Evolutionary conservation across 2,113 vertebrate species (phyloP).

Genomic region (Elgaria multicarinata): DNA sequence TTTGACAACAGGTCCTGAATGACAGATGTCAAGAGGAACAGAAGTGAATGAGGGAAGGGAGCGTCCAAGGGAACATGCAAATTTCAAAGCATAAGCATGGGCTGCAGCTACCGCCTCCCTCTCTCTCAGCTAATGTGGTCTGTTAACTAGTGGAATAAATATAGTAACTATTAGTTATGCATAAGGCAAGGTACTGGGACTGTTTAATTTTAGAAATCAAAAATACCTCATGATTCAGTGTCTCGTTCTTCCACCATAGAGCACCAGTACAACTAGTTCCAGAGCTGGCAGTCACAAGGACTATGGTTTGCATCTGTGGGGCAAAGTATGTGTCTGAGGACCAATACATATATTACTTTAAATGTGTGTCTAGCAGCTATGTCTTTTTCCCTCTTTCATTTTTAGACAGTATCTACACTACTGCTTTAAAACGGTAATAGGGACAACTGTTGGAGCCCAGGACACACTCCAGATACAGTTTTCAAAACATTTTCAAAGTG

Average conservation of each 20-base stretch:
- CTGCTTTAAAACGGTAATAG: no score
- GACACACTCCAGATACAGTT: no score
- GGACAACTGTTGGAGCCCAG: no score
- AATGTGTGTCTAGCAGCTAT: no score
- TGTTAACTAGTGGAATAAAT: conserved; percentile 62
- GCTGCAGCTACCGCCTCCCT: conserved; percentile 46
- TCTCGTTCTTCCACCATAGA: conserved; percentile 70
- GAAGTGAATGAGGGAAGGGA: neutral
- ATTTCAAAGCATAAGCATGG: conserved; percentile 15
- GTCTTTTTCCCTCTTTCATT: no score
- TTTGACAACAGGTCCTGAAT: conserved; percentile 4
- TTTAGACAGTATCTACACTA: no score
- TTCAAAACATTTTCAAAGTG: no score
- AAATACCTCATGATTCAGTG: conserved; percentile 69
- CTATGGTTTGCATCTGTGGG: conserved; percentile 42
- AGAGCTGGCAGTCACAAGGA: conserved; percentile 63
- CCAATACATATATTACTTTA: no score
- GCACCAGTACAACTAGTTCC: conserved; percentile 63
- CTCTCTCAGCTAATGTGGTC: neutral
- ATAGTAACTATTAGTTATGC: conserved; percentile 55
- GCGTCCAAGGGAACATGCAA: conserved; percentile 38
- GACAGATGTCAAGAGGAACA: neutral
- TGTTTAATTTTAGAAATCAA: conserved; percentile 76
- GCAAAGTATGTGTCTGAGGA: neutral
- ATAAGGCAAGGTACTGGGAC: conserved; percentile 59